A percentile compares a stretch with the other conserved stretches of the same genome.
Evolutionary conservation across 2,113 vertebrate species (phyloP).

Genomic region (Seriola quinqueradiata): DNA sequence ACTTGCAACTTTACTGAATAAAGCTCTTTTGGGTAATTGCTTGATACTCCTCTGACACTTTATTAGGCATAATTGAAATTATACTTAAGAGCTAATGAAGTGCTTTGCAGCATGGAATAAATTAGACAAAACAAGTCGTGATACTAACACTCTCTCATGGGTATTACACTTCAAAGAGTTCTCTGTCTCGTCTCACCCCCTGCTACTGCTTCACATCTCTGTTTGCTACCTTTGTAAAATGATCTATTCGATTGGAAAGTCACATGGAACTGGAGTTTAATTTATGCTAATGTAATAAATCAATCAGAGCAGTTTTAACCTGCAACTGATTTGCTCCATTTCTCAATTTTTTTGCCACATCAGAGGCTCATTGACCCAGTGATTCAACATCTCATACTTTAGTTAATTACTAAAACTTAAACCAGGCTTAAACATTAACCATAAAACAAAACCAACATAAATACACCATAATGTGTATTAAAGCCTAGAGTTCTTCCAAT

Average conservation of each 20-base stretch:
- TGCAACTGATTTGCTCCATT: background rate
- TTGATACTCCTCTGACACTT: constrained; percentile 12
- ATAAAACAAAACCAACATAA: background rate
- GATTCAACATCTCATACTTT: background rate
- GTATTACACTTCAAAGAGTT: constrained; percentile 13
- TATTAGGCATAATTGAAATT: constrained; percentile 11
- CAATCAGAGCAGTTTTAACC: background rate
- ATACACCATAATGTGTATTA: background rate
- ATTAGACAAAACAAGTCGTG: constrained; percentile 18
- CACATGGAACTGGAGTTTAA: background rate
- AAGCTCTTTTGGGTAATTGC: constrained; percentile 12
- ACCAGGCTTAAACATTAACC: background rate
- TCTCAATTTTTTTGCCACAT: background rate
- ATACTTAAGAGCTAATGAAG: constrained; percentile 13
- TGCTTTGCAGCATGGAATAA: constrained; percentile 8
- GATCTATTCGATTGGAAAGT: background rate
- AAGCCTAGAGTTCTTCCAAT: too few species aligned
- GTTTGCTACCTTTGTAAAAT: background rate
- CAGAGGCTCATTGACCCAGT: background rate
- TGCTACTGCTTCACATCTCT: background rate
- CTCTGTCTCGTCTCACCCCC: background rate
- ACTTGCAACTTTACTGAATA: constrained; percentile 10
- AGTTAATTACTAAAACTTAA: background rate
- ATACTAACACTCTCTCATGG: background rate
- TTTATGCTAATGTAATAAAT: background rate